These are phyloP conservation scores for Sternotherus odoratus DNA, from an alignment of 2,797 vertebrate genomes.

Conservation along the genomic window DNA sequence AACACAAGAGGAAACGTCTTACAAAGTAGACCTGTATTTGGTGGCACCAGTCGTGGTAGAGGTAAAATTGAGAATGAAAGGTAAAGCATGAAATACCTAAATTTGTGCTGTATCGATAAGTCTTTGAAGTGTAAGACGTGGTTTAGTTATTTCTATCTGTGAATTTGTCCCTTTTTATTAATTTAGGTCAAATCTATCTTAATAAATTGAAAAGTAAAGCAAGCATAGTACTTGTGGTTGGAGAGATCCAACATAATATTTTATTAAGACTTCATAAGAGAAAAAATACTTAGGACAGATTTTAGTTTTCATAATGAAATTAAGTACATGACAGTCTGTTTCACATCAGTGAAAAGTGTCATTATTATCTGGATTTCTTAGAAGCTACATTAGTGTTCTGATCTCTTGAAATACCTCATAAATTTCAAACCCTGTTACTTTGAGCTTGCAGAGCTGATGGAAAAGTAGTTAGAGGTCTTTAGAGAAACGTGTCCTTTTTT, in stretches of 20 bases:
- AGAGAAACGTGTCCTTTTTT: background rate
- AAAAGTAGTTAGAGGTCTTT: slow-evolving; percentile 20
- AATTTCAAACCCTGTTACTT: slow-evolving; percentile 13
- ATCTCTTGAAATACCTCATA: background rate
- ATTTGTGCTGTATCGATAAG: background rate
- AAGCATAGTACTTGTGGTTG: background rate
- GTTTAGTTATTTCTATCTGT: background rate
- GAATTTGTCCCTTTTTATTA: background rate
- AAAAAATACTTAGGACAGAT: background rate
- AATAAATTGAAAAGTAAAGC: background rate
- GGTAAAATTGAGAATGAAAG: background rate
- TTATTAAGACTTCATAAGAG: background rate
- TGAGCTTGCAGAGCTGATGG: background rate
- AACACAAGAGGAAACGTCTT: background rate
- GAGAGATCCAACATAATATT: slow-evolving; percentile 3
- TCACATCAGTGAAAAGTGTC: slow-evolving; percentile 31
- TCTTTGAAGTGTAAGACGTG: background rate
- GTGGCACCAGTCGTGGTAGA: background rate
- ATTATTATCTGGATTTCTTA: slow-evolving; percentile 25
- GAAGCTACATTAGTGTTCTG: background rate
- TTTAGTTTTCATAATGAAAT: slow-evolving; percentile 22
- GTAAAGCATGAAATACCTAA: background rate
- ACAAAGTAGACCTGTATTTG: background rate
- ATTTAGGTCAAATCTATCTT: background rate
- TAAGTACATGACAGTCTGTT: slow-evolving; percentile 20